Conservation (phyloP, 2,888 invertebrate species). For the Ennomos fuscantarius region DNA sequence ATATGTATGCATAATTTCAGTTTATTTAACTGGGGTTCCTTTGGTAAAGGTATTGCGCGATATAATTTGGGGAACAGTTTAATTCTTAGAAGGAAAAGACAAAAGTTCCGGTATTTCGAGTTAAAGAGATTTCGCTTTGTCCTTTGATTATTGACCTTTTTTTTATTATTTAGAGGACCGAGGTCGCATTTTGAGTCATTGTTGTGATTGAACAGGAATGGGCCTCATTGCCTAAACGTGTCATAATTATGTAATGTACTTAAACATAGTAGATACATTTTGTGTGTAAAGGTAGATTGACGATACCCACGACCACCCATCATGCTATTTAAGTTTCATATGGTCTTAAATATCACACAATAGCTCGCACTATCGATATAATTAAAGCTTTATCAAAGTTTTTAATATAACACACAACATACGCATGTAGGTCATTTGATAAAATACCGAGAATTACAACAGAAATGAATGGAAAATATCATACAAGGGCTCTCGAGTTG, state of each 20-base stretch:
- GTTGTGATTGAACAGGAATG: too few relatives aligned
- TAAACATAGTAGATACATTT: too few relatives aligned
- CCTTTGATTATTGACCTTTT: too few relatives aligned
- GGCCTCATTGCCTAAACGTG: too few relatives aligned
- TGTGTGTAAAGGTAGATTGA: too few relatives aligned
- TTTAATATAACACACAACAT: slow-evolving; percentile 19
- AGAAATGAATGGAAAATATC: slow-evolving; percentile 17
- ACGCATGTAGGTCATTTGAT: slow-evolving; percentile 41
- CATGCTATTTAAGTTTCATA: too few relatives aligned
- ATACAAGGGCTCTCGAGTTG: slow-evolving; percentile 10
- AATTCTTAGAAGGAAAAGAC: slow-evolving; percentile 1
- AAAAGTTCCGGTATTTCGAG: background rate
- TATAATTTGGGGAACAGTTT: slow-evolving; percentile 1
- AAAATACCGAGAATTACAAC: slow-evolving; percentile 32
- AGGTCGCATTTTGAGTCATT: too few relatives aligned
- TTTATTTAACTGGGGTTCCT: slow-evolving; percentile 3
- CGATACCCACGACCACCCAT: too few relatives aligned
- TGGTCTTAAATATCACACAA: background rate
- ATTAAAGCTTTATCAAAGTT: slow-evolving; percentile 34
- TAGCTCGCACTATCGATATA: slow-evolving; percentile 14
- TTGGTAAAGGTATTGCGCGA: background rate
- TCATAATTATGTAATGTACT: too few relatives aligned
- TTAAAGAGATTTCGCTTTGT: too few relatives aligned
- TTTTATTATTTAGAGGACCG: too few relatives aligned
- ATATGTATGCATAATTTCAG: background rate